These are phyloP conservation scores for Drosophila robusta DNA, from an alignment of 2,888 invertebrate species.

Conservation along the genomic window DNA sequence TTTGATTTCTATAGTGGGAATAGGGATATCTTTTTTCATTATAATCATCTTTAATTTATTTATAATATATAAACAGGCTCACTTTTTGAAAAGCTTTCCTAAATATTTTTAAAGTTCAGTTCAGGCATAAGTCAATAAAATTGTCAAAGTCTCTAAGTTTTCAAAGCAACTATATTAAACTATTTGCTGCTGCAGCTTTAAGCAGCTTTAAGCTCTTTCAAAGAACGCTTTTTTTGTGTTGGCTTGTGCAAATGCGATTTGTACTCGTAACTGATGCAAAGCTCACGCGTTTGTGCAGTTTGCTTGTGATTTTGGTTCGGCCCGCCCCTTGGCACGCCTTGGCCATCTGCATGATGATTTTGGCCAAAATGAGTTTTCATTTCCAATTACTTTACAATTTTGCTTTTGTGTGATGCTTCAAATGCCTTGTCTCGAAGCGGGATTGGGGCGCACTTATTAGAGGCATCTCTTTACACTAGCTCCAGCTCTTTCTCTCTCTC, in stretches of 20 bases:
- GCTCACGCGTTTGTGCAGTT: constrained; percentile 38
- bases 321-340: neutral
- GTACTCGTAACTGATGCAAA: constrained; percentile 5
- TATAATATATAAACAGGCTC: too few relatives aligned
- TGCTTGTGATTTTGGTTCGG: neutral
- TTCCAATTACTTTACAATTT: constrained; percentile 78
- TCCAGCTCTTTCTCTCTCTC: too few relatives aligned
- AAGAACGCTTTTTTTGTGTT: constrained; percentile 36
- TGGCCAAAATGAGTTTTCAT: constrained; percentile 75
- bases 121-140: too few relatives aligned
- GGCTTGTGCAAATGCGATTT: constrained; percentile 21
- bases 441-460: constrained; percentile 20
- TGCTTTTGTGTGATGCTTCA: constrained; percentile 61
- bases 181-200: too few relatives aligned
- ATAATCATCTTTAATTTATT: too few relatives aligned
- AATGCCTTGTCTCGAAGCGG: constrained; percentile 39
- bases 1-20: neutral
- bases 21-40: too few relatives aligned
- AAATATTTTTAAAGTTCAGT: too few relatives aligned
- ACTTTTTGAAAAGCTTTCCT: too few relatives aligned
- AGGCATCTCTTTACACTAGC: constrained; percentile 13
- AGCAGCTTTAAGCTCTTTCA: constrained; percentile 26
- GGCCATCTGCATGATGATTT: constrained; percentile 45
- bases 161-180: too few relatives aligned
- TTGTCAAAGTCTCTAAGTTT: too few relatives aligned